Conservation (phyloP, 2,797 vertebrate genomes). For the Diplodus puntazzo region DNA sequence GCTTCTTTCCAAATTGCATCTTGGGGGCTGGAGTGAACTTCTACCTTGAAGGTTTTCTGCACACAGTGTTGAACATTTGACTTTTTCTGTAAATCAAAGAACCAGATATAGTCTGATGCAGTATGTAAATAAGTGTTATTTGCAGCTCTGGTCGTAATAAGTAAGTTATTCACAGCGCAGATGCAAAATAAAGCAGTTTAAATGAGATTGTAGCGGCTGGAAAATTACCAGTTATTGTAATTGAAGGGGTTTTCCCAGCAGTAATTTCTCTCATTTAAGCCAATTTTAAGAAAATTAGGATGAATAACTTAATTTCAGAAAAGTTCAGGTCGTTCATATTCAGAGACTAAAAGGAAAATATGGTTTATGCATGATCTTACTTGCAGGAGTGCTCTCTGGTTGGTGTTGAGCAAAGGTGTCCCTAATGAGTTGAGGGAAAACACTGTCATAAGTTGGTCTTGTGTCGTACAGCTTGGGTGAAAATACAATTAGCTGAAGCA, state of each 20-base stretch:
- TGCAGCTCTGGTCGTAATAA: background rate
- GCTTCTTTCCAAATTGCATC: background rate
- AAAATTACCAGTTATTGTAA: slow-evolving; percentile 12
- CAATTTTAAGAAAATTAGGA: slow-evolving; percentile 17
- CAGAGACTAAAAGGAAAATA: background rate
- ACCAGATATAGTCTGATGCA: no score
- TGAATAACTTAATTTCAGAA: background rate
- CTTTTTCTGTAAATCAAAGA: no score
- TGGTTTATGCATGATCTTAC: background rate
- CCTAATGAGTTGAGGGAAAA: background rate
- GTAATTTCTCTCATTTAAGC: background rate
- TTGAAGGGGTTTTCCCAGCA: background rate
- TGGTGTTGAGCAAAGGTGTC: slow-evolving; percentile 3
- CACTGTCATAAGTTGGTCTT: background rate
- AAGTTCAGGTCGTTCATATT: background rate
- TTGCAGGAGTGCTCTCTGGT: background rate
- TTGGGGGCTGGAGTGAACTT: background rate
- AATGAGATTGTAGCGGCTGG: background rate
- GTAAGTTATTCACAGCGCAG: background rate
- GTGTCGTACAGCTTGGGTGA: slow-evolving; percentile 2
- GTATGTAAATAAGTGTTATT: background rate
- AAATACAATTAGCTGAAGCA: slow-evolving; percentile 24
- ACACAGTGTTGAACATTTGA: background rate
- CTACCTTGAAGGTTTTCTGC: background rate
- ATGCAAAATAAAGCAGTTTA: background rate